Percentiles rank a stretch among this genome's conserved stretches.
Conservation (phyloP, 1,140 invertebrate genomes). For the Eubasilissa regina region DNA sequence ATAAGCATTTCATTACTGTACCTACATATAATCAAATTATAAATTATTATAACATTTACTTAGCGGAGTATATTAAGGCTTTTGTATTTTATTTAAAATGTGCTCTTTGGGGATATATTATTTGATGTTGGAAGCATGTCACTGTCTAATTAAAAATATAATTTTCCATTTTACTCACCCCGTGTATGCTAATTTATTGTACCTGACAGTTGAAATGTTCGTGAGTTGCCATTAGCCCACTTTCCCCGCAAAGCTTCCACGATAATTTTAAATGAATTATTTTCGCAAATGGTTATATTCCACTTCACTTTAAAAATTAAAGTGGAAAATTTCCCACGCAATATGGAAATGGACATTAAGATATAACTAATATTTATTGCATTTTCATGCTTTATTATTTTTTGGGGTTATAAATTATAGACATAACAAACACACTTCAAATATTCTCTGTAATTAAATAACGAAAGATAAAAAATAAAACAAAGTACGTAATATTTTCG, state of each 20-base stretch:
- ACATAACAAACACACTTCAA: too few relatives aligned
- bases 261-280: constrained; percentile 40
- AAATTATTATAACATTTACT: too few relatives aligned
- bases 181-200: constrained; percentile 35
- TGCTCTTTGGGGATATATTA: constrained; percentile 29
- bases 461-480: too few relatives aligned
- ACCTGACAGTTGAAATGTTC: constrained; percentile 7
- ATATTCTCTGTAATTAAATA: too few relatives aligned
- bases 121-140: constrained; percentile 27
- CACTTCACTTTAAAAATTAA: constrained; percentile 21
- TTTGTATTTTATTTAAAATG: constrained; percentile 9
- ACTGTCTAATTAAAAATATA: constrained; percentile 41
- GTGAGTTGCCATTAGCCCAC: constrained; percentile 28
- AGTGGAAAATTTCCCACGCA: constrained; percentile 28
- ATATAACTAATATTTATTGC: constrained; percentile 39
- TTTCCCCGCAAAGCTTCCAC: constrained; percentile 20
- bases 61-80: neutral
- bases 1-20: too few relatives aligned
- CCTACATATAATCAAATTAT: too few relatives aligned
- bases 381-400: constrained; percentile 26
- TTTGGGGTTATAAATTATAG: neutral
- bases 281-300: constrained; percentile 39
- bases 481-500: too few relatives aligned
- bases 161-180: constrained; percentile 40
- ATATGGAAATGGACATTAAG: constrained; percentile 35